These are phyloP conservation scores for Halcyon badia DNA, from an alignment of 2,797 vertebrate species.

Conservation along the genomic window DNA sequence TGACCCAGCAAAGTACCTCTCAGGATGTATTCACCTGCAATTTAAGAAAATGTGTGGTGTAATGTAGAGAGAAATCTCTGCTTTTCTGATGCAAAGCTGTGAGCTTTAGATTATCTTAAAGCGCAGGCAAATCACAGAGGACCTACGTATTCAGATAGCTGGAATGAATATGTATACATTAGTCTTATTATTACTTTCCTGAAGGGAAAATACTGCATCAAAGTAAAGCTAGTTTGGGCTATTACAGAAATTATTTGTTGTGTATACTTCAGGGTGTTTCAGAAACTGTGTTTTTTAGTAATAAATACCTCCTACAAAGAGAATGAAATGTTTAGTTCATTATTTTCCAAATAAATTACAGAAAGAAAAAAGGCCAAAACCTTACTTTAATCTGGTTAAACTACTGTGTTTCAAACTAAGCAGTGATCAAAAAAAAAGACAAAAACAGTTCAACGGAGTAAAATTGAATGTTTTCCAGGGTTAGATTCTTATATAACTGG, in stretches of 20 bases:
- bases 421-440: not conserved
- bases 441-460: not conserved
- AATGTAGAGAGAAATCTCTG: not conserved
- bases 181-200: constrained; percentile 19
- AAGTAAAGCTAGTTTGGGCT: constrained; percentile 22
- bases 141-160: not conserved
- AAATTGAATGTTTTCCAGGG: not conserved
- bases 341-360: not conserved
- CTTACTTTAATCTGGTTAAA: not conserved
- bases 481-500: not conserved
- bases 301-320: not conserved
- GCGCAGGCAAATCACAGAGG: not conserved
- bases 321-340: not conserved
- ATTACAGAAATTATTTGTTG: not conserved
- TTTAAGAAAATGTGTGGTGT: not conserved
- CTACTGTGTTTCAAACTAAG: not conserved
- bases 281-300: not conserved
- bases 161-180: constrained; percentile 35
- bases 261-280: not conserved
- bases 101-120: not conserved
- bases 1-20: not conserved
- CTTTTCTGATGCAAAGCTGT: not conserved
- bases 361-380: not conserved
- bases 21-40: not conserved
- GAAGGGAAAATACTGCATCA: constrained; percentile 41